Base-by-base conservation (phyloP, 1,140 invertebrate species). In the Diachasma alloeum region DNA sequence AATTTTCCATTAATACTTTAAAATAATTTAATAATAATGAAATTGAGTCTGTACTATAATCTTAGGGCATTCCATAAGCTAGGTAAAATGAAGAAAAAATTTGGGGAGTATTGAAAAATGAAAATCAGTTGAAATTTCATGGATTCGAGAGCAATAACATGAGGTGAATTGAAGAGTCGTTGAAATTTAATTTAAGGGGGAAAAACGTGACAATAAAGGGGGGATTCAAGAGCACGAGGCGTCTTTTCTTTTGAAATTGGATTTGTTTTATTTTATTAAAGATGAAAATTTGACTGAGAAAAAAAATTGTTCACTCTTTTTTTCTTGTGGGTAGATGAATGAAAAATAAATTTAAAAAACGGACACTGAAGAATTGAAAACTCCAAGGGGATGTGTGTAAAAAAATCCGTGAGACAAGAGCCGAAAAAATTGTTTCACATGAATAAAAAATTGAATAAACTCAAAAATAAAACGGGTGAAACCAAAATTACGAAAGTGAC, bases 41-140 rank as follows among this genome's bases (percentile, higher is more conserved):
- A 76, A 70, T 37, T 63, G 78, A 82, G 80, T 86, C 79, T 82
- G 79, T 82, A 83, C 76, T 82, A 85, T 82, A 81, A 83, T 82
- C 76, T 84, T 84, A 84, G 84, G 81, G 81, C 79, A 83, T 85
- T 85, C 80, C 78, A 74, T 83, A 83, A 83, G 74, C 82, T 83
- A 82, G 78, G 82, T 81, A 81, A 79, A 74, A 73, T 69, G 79
- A 76, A 80, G 26, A 79, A 42, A 36, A 69, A 42, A 69, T 42
- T 66, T 67, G 22, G 37, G 11, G 17, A 69, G 19, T 80, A 75
- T 53, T 70, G 67, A 39, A 46, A 72, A 48, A 80, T 73, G 79
- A 76, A 63, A 80, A 79, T 77, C 78, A 72, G 70, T 77, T 77
- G 17, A 53, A 53, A 17, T 53, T 53, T 53, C 6, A 15, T 2